A percentile compares a stretch with the other conserved stretches of the same genome.
phyloP scores from a whole-genome alignment of 2,797 vertebrate genomes.

The Geotrypetes seraphini region DNA sequence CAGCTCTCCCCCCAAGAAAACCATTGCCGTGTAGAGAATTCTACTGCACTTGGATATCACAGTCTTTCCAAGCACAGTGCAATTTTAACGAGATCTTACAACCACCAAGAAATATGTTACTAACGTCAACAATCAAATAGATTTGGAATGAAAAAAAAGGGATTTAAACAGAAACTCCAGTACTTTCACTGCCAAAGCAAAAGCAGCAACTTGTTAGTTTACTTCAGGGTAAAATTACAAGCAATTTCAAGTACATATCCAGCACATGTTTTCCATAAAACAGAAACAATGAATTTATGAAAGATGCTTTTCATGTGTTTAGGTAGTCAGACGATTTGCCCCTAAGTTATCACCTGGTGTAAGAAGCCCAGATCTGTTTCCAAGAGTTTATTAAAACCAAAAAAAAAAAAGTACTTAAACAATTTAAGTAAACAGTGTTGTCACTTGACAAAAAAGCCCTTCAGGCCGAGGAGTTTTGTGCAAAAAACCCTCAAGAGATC shows the following conservation, averaged over 20 bases:
- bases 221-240: constrained; percentile 1
- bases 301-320: background rate
- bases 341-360: background rate
- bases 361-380: background rate
- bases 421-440: background rate
- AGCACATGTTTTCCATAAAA: background rate
- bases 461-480: constrained; percentile 5
- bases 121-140: too few species aligned
- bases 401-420: too few species aligned
- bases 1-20: too few species aligned
- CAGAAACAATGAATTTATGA: background rate
- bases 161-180: background rate
- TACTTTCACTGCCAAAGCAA: background rate
- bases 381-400: constrained; percentile 3
- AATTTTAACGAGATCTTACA: too few species aligned
- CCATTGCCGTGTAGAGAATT: too few species aligned
- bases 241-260: background rate
- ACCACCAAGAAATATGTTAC: too few species aligned
- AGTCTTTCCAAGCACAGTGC: too few species aligned
- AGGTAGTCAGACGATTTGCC: background rate
- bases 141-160: background rate
- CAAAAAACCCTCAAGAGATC: background rate
- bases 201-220: constrained; percentile 1
- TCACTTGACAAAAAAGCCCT: background rate
- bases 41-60: too few species aligned